A percentile compares a stretch with the other conserved stretches of the same genome.
Conservation (phyloP, 2,888 invertebrate species). For the Mythimna albipuncta region DNA sequence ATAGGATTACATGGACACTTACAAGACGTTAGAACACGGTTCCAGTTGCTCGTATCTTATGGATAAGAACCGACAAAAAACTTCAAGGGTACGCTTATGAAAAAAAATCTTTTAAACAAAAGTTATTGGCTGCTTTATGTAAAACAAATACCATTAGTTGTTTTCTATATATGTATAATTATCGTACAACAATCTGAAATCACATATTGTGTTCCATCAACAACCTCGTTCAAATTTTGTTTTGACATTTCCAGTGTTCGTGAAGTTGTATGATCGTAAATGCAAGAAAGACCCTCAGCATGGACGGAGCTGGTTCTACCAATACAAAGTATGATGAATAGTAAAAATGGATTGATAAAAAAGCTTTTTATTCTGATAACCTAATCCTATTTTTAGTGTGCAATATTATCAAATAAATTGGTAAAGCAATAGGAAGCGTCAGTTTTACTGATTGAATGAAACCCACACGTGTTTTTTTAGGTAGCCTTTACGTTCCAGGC, state of each 20-base stretch:
- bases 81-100: too few relatives aligned
- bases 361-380: background rate
- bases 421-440: too few relatives aligned
- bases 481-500: too few relatives aligned
- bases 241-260: constrained; percentile 79
- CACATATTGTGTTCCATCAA: background rate
- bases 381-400: too few relatives aligned
- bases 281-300: constrained; percentile 76
- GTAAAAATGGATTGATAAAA: constrained; percentile 9
- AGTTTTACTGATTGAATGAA: too few relatives aligned
- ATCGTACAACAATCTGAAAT: background rate
- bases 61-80: too few relatives aligned
- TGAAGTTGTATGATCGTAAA: constrained; percentile 75
- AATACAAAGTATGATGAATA: constrained; percentile 71
- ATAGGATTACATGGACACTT: too few relatives aligned
- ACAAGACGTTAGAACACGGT: too few relatives aligned
- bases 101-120: too few relatives aligned
- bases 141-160: background rate
- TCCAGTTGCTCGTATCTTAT: too few relatives aligned
- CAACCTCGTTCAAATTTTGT: background rate
- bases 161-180: background rate
- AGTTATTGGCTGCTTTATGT: background rate
- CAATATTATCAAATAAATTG: too few relatives aligned
- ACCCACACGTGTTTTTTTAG: too few relatives aligned
- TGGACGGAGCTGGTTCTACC: constrained; percentile 81